Conservation (phyloP, 2,797 vertebrate species). For the Antrozous pallidus region DNA sequence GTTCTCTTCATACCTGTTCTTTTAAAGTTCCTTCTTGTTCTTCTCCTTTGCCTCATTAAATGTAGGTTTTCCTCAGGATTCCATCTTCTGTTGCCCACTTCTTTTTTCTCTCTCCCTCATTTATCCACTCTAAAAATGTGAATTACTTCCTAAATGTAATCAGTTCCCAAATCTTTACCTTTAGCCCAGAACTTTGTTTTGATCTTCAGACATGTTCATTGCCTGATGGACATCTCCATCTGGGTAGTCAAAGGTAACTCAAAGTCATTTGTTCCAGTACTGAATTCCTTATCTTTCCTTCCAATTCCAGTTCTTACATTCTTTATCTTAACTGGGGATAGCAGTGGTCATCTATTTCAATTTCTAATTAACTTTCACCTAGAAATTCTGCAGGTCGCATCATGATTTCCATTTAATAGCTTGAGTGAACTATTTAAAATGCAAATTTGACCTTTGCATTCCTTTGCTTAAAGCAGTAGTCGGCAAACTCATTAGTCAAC, state of each 20-base stretch:
- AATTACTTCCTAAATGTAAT: background rate
- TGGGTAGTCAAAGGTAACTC: background rate
- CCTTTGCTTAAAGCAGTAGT: background rate
- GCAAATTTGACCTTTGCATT: constrained; percentile 1
- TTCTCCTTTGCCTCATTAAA: constrained; percentile 11
- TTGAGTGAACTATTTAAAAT: constrained; percentile 22
- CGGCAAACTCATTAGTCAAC: too few relatives aligned
- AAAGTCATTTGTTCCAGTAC: background rate
- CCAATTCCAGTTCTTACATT: background rate
- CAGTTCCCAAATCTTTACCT: background rate
- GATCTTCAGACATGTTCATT: background rate
- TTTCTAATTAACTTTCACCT: background rate
- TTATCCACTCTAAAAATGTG: background rate
- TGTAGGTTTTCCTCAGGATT: background rate
- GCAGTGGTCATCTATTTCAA: background rate
- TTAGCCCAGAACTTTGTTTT: background rate
- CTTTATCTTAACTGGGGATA: background rate
- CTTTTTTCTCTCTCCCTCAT: background rate
- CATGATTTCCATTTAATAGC: constrained; percentile 27
- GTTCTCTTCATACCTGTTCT: background rate
- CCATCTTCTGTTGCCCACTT: background rate
- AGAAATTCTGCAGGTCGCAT: background rate
- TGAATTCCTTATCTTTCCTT: background rate
- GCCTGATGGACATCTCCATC: background rate
- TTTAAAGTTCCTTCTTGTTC: background rate